Evolutionary conservation across 2,888 invertebrate species (phyloP).

Genomic region (Agrotis segetum): DNA sequence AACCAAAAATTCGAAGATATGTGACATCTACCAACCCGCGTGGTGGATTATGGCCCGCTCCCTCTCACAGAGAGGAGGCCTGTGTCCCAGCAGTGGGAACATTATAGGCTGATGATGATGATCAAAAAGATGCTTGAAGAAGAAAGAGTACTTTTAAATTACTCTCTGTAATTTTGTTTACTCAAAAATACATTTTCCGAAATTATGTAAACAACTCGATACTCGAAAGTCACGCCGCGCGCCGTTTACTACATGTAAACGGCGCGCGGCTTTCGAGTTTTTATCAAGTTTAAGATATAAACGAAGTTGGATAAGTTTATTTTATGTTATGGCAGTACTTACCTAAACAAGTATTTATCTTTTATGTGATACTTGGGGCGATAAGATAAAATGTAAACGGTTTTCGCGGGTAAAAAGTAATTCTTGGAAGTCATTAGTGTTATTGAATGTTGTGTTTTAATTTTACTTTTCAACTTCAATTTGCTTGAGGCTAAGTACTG

Average conservation of each 20-base stretch:
- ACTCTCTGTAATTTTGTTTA: not conserved
- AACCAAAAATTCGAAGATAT: too few species aligned
- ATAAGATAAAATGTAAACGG: slow-evolving; percentile 16
- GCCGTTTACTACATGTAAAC: slow-evolving; percentile 21
- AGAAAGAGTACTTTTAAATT: slow-evolving; percentile 5
- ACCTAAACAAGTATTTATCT: slow-evolving; percentile 21
- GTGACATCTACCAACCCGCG: too few species aligned
- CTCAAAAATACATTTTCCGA: slow-evolving; percentile 4
- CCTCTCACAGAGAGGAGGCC: too few species aligned
- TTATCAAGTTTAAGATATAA: slow-evolving; percentile 19
- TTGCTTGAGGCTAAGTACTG: not conserved
- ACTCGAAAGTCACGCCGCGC: too few species aligned
- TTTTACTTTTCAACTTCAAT: not conserved
- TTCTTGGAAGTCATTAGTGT: slow-evolving; percentile 22
- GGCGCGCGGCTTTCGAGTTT: slow-evolving; percentile 27
- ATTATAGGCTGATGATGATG: too few species aligned
- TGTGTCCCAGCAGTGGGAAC: too few species aligned
- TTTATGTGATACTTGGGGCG: slow-evolving; percentile 4
- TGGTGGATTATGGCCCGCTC: too few species aligned
- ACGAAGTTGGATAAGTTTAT: slow-evolving; percentile 23
- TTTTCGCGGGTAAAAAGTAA: not conserved
- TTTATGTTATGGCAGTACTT: slow-evolving; percentile 25
- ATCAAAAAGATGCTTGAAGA: too few species aligned
- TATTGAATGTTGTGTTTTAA: slow-evolving; percentile 13
- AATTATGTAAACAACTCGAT: slow-evolving; percentile 24